Evolutionary conservation across 2,888 invertebrate species (phyloP).

Genomic region (Pterostichus madidus): DNA sequence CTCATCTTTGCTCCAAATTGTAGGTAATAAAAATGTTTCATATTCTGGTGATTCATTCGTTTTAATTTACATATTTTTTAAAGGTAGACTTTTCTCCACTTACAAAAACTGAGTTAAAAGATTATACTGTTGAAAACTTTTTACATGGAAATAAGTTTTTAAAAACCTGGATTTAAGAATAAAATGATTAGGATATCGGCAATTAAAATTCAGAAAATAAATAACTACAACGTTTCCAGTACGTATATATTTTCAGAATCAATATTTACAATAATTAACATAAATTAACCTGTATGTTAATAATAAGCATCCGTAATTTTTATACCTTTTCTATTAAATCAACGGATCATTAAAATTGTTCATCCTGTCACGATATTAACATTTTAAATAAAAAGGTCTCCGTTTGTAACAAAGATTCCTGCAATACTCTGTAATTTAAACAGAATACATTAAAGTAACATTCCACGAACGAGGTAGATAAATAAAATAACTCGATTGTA

Average conservation of each 20-base stretch:
- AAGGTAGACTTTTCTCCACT: conserved; percentile 21
- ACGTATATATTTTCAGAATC: background rate
- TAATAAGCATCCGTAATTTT: conserved; percentile 41
- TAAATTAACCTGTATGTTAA: conserved; percentile 17
- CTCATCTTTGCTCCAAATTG: background rate
- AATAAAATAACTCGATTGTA: conserved; percentile 17
- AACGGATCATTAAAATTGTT: conserved; percentile 23
- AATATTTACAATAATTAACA: conserved; percentile 53
- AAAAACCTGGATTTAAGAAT: conserved; percentile 33
- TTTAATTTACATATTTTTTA: conserved; percentile 42
- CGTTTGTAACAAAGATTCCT: conserved; percentile 1
- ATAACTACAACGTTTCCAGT: background rate
- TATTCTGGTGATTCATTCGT: conserved; percentile 11
- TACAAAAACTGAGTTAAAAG: background rate
- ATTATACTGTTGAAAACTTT: conserved; percentile 39
- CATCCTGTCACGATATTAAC: conserved; percentile 24
- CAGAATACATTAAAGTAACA: conserved; percentile 17
- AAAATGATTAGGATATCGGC: conserved; percentile 35
- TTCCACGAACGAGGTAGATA: conserved; percentile 27
- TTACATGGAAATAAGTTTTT: conserved; percentile 21
- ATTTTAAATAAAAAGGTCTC: conserved; percentile 28
- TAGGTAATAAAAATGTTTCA: conserved; percentile 1
- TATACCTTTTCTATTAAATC: conserved; percentile 13
- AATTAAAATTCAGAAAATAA: conserved; percentile 28
- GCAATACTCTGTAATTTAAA: background rate